Evolutionary conservation across 2,888 invertebrate genomes (phyloP), one percentile per base, ranked within the genome.

Genomic region (Sinohyriopsis cumingii): DNA sequence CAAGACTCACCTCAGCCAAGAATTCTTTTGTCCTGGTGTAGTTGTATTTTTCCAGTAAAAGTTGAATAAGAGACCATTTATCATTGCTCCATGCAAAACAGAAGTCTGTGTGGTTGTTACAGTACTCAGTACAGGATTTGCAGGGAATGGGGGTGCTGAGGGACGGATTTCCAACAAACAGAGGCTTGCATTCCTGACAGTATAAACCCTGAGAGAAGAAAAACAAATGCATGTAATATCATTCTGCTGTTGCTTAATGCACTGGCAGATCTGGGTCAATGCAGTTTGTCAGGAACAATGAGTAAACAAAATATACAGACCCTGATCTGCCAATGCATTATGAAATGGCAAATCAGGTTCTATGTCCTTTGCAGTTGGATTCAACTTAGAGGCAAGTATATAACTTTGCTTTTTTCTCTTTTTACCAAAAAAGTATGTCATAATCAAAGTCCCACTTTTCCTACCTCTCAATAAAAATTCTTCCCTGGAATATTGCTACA

Each of bases 121-220:
- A 98, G 90, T 95, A 96, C 76, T 95, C 94, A 1, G 93, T 91
- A 86, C 98, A 98, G 0, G 97, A 95, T 59, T 95, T 93, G 87
- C 98, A 98, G 77, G 94, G 93, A 0, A 94, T 95, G 86, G 95
- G 94, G 54, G 94, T 65, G 25, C 63, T 66, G 53, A 60, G 93
- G 18, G 92, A 91, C 0, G 98, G 97, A 90, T 97, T 95, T 18
- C 98, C 97, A 45, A 98, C 98, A 91, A 94, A 98, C 69, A 96
- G 92, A 0, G 95, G 95, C 87, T 95, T 93, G 89, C 98, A 98
- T 88, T 95, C 94, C 86, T 96, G 95, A 87, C 98, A 98, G 89
- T 95, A 95, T n/a, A 92, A 92, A 7, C 97, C 97, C 93, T 94
- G 87, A 18, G 88, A 86, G 67, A 67, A 55, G 74, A 72, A 62